Evolutionary conservation across 2,113 vertebrate genomes (phyloP).

Genomic region (Gymnarchus niloticus): DNA sequence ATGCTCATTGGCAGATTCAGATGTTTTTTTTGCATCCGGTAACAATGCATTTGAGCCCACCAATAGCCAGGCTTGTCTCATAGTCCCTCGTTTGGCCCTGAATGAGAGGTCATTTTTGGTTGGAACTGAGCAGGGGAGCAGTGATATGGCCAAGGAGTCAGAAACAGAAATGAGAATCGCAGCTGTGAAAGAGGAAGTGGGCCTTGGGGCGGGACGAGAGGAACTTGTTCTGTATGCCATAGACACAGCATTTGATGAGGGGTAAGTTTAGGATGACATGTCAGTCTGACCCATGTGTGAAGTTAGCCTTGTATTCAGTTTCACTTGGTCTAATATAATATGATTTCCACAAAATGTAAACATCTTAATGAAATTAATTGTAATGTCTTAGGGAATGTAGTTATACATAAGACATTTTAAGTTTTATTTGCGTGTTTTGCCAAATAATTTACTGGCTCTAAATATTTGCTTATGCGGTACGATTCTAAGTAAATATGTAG

Average conservation of each 20-base stretch:
- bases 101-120: not conserved
- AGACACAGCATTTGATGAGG: constrained; percentile 6
- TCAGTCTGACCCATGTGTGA: not conserved
- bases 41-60: constrained; percentile 1
- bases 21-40: not conserved
- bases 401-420: not conserved
- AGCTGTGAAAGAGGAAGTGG: constrained; percentile 24
- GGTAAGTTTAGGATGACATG: constrained; percentile 39
- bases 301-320: not conserved
- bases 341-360: not conserved
- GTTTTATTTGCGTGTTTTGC: not conserved
- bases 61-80: not conserved
- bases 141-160: constrained; percentile 14
- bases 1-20: not conserved
- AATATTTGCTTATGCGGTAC: not conserved
- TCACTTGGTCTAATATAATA: not conserved
- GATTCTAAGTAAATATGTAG: no score
- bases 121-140: not conserved
- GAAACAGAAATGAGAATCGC: not conserved
- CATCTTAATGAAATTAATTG: not conserved
- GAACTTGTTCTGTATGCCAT: not conserved
- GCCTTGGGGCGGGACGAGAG: constrained; percentile 10
- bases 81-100: constrained; percentile 13
- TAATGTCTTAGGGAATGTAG: not conserved
- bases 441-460: no score